Percentiles rank a stretch among this genome's conserved stretches.
phyloP scores from a whole-genome alignment of 2,888 invertebrate species.

The Acanthoscelides obtectus region DNA sequence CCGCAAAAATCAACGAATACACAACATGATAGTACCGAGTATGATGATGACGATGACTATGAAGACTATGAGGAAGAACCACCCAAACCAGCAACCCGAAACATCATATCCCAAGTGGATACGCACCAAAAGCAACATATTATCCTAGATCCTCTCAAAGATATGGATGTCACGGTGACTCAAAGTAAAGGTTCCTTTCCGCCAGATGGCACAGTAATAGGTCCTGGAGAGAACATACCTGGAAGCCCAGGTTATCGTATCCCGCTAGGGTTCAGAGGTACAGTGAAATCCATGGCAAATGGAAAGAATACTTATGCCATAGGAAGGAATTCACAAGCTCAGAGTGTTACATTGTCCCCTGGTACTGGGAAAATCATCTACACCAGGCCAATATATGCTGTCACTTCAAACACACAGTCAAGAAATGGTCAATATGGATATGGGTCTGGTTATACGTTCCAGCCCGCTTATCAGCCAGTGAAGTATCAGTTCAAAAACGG shows the following conservation, averaged over 20 bases:
- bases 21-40: slow-evolving; percentile 2
- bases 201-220: slow-evolving; percentile 56
- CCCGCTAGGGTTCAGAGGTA: slow-evolving; percentile 64
- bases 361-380: slow-evolving; percentile 41
- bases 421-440: slow-evolving; percentile 38
- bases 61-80: slow-evolving; percentile 34
- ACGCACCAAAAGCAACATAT: slow-evolving; percentile 59
- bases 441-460: slow-evolving; percentile 41
- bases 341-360: slow-evolving; percentile 53
- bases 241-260: slow-evolving; percentile 60
- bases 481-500: slow-evolving; percentile 40
- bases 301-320: slow-evolving; percentile 56
- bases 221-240: slow-evolving; percentile 63
- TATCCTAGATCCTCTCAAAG: slow-evolving; percentile 54
- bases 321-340: slow-evolving; percentile 64
- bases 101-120: slow-evolving; percentile 23
- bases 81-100: slow-evolving; percentile 15
- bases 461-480: slow-evolving; percentile 36
- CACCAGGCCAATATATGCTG: slow-evolving; percentile 38
- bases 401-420: slow-evolving; percentile 36
- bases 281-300: slow-evolving; percentile 59
- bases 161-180: slow-evolving; percentile 56
- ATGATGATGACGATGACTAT: slow-evolving; percentile 42
- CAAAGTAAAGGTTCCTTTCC: slow-evolving; percentile 53
- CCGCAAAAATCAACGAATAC: neutral